A percentile compares a stretch with the other conserved stretches of the same genome.
Conservation (phyloP, 2,888 invertebrate species). For the Conops quadrifasciatus region DNA sequence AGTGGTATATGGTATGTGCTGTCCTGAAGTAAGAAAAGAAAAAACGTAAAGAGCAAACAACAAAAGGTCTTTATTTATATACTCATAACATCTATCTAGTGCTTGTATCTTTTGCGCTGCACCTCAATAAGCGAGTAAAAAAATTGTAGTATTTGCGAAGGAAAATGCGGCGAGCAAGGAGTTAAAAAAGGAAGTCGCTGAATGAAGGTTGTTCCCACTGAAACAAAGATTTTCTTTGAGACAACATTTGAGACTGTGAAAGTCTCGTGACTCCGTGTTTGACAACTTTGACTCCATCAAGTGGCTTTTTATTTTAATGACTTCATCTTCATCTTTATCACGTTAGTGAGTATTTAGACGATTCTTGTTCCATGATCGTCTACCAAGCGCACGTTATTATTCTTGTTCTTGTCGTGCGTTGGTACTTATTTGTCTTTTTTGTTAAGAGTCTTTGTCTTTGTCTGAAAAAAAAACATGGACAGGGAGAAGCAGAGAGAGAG, state of each 20-base stretch:
- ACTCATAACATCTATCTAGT: neutral
- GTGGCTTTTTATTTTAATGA: constrained; percentile 5
- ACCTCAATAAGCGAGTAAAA: constrained; percentile 16
- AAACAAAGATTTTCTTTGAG: no score
- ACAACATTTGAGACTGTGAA: neutral
- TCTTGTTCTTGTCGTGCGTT: no score
- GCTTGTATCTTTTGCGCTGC: neutral
- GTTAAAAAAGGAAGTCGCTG: neutral
- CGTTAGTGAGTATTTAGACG: no score
- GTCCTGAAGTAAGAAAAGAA: no score
- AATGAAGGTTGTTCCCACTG: neutral
- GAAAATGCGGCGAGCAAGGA: neutral
- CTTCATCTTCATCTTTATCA: no score
- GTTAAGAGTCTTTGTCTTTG: no score
- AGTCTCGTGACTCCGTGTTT: neutral
- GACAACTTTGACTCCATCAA: neutral
- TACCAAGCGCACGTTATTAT: no score
- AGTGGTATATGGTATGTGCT: no score
- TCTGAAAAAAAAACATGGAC: no score
- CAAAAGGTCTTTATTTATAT: constrained; percentile 9
- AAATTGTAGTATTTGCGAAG: neutral
- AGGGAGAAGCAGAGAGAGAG: no score
- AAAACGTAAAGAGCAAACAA: neutral
- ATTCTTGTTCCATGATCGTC: no score
- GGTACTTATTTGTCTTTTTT: no score